Percentiles rank a stretch among this genome's conserved stretches.
Conservation (phyloP, 2,888 invertebrate species). For the Xylota sylvarum region DNA sequence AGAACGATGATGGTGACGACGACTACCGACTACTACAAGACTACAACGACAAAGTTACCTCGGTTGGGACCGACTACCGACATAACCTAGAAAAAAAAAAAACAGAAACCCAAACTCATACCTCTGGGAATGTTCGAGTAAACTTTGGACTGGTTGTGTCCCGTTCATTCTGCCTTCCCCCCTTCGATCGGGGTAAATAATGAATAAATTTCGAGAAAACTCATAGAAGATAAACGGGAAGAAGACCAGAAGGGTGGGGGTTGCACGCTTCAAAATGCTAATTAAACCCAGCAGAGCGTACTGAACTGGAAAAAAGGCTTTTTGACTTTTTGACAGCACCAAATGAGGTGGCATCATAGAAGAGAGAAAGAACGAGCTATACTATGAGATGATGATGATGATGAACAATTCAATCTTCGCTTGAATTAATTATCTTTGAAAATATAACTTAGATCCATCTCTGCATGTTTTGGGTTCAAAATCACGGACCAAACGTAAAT, state of each 20-base stretch:
- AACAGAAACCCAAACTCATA: slow-evolving; percentile 48
- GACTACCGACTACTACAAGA: slow-evolving; percentile 14
- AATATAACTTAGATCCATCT: slow-evolving; percentile 59
- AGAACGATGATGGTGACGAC: slow-evolving; percentile 39
- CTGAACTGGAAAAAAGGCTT: slow-evolving; percentile 74
- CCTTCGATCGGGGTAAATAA: slow-evolving; percentile 67
- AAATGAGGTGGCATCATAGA: slow-evolving; percentile 72
- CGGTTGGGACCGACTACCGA: slow-evolving; percentile 35
- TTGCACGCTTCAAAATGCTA: slow-evolving; percentile 73
- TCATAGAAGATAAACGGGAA: slow-evolving; percentile 16
- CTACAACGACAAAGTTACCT: slow-evolving; percentile 54
- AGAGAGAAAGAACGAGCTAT: neutral
- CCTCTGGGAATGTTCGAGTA: slow-evolving; percentile 55
- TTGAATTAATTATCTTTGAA: slow-evolving; percentile 73
- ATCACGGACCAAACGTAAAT: slow-evolving; percentile 26
- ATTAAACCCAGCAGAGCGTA: slow-evolving; percentile 72
- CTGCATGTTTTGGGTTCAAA: slow-evolving; percentile 23
- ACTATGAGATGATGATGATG: slow-evolving; percentile 25
- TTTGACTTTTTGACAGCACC: slow-evolving; percentile 76
- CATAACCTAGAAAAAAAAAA: slow-evolving; percentile 45
- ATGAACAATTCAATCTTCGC: slow-evolving; percentile 75
- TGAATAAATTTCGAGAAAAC: slow-evolving; percentile 65
- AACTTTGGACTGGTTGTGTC: slow-evolving; percentile 54
- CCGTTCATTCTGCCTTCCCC: no score
- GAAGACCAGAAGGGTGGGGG: slow-evolving; percentile 41